Conservation (phyloP, 1,140 invertebrate species). For the Lycorma delicatula region DNA sequence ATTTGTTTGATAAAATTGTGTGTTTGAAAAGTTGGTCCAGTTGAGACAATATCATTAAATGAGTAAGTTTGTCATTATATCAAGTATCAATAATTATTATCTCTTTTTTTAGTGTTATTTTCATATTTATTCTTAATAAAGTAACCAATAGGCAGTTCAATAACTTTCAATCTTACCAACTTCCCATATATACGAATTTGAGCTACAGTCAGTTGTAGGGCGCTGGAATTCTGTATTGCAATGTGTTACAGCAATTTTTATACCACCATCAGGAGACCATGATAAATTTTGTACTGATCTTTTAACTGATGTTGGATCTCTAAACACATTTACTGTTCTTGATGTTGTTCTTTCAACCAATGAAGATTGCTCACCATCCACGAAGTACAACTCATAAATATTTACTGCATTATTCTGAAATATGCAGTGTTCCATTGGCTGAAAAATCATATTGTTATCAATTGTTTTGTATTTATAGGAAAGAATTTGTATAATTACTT, state of each 20-base stretch:
- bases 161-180: constrained; percentile 54
- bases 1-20: no score
- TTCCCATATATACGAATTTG: constrained; percentile 83
- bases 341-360: constrained; percentile 57
- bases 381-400: constrained; percentile 53
- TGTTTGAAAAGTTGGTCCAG: no score
- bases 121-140: no score
- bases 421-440: constrained; percentile 52
- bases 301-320: constrained; percentile 43
- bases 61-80: no score
- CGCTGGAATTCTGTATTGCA: constrained; percentile 75
- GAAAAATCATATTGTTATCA: no score
- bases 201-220: constrained; percentile 48
- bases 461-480: no score
- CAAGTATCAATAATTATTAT: no score
- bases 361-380: constrained; percentile 28
- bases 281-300: constrained; percentile 75
- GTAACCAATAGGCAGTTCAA: no score
- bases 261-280: constrained; percentile 76
- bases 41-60: no score
- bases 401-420: constrained; percentile 56
- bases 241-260: constrained; percentile 76
- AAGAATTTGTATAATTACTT: no score
- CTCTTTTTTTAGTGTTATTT: no score
- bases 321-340: constrained; percentile 71